Conservation (phyloP, 2,888 invertebrate species). For the Apodemia zela region DNA sequence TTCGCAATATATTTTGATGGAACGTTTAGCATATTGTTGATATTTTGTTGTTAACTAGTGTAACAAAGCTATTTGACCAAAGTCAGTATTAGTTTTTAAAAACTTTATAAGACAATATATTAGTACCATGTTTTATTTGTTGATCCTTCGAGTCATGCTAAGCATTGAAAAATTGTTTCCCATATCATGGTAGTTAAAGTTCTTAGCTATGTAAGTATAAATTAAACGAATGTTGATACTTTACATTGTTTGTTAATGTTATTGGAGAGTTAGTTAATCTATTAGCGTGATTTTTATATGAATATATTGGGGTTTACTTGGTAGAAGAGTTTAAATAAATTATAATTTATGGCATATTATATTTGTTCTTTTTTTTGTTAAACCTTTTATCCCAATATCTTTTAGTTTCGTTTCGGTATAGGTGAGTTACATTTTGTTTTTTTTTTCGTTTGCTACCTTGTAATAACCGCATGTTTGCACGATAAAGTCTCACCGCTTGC, state of each 20-base stretch:
- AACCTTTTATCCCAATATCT: conserved; percentile 32
- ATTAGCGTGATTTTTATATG: conserved; percentile 80
- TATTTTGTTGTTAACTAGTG: conserved; percentile 73
- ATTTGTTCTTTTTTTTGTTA: conserved; percentile 40
- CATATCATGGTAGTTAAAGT: conserved; percentile 62
- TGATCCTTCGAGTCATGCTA: conserved; percentile 64
- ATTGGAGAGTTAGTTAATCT: conserved; percentile 68
- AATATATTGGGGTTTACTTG: conserved; percentile 80
- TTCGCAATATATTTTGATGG: conserved; percentile 64
- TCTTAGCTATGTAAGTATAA: conserved; percentile 58
- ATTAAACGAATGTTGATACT: conserved; percentile 51
- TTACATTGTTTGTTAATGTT: conserved; percentile 78
- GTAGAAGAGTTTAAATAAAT: conserved; percentile 78
- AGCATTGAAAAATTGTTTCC: conserved; percentile 61
- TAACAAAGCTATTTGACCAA: conserved; percentile 81
- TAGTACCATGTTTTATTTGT: conserved; percentile 48
- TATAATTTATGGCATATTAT: conserved; percentile 59
- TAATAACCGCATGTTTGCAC: conserved; percentile 60
- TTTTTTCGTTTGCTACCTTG: conserved; percentile 29
- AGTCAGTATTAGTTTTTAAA: conserved; percentile 79
- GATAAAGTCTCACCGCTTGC: conserved; percentile 50
- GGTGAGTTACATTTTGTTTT: conserved; percentile 52
- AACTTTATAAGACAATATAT: conserved; percentile 36
- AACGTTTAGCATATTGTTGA: conserved; percentile 75
- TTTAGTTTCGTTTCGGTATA: conserved; percentile 34